A percentile compares a stretch with the other conserved stretches of the same genome.
These are phyloP conservation scores for Pagrus major DNA, from an alignment of 2,113 vertebrate species.

Conservation along the genomic window DNA sequence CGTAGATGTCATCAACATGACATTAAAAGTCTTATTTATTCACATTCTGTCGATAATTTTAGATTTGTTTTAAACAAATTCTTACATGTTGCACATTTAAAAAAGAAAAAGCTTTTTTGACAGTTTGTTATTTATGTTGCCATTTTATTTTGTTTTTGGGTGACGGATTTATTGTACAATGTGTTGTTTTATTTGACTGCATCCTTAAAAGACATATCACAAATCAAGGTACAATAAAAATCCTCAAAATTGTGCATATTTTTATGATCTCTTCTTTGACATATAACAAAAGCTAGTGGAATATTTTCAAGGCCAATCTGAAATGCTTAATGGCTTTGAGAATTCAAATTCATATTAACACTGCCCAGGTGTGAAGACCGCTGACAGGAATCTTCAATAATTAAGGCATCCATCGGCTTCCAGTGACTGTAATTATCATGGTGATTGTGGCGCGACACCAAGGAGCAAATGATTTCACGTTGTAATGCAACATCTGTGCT, in stretches of 20 bases:
- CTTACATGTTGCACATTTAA: too few species aligned
- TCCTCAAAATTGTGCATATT: neutral
- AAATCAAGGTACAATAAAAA: slow-evolving; percentile 32
- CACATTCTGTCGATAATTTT: too few species aligned
- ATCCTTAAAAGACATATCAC: slow-evolving; percentile 20
- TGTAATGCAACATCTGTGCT: slow-evolving; percentile 50
- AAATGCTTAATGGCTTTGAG: neutral
- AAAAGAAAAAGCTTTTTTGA: neutral
- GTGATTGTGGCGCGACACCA: neutral
- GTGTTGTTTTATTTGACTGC: slow-evolving; percentile 48
- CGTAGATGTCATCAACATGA: too few species aligned
- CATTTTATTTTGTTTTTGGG: slow-evolving; percentile 4
- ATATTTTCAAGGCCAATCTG: neutral
- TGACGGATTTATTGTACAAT: slow-evolving; percentile 3
- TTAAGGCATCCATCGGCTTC: slow-evolving; percentile 6
- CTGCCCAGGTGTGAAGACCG: slow-evolving; percentile 4
- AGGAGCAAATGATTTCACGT: slow-evolving; percentile 25
- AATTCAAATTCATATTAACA: neutral
- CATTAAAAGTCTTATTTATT: too few species aligned
- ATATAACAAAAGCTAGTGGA: neutral
- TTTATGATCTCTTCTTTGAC: neutral
- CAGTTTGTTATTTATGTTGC: slow-evolving; percentile 34
- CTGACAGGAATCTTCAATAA: neutral
- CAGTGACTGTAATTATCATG: neutral
- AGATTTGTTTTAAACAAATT: too few species aligned